Evolutionary conservation across 2,113 vertebrate genomes (phyloP), one percentile per base, ranked within the genome.

Genomic region (Anoplopoma fimbria): DNA sequence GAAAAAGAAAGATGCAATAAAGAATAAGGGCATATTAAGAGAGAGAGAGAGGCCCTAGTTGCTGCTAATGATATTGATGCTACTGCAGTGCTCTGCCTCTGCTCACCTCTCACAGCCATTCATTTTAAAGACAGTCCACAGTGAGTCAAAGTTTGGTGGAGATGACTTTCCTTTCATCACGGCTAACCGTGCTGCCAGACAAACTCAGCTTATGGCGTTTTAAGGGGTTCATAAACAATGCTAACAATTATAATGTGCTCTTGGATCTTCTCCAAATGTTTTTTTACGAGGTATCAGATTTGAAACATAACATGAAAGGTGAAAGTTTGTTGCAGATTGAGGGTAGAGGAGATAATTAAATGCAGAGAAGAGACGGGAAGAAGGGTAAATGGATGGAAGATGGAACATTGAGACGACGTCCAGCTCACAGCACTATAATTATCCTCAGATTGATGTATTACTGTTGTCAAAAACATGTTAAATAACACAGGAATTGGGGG

Each of bases 1-100:
- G 49, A 64, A 33, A 69, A 68, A 60, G 13, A 25, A 72, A 72
- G 17, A 77, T 36, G 45, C 36, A 69, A 53, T 58, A 40, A 58
- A 17, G 31, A 61, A 64, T 36, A 40, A 0, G 70, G 53, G 31
- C 40, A 78, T 33, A 75, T 72, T 63, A 45, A 51, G 68, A 69
- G 70, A 58, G 68, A 69, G 70, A 58, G 47, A 68, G 9, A 25
- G 25, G 53, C n/a, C 49, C 29, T 38, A 25, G 42, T 64, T 83
- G 67, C 76, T 38, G 77, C 49, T 75, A 62, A 71, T 72, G 65
- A 75, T 89, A 91, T 91, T 79, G 88, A 92, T 78, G 88, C 21
- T 25, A 45, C 81, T 89, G 90, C 87, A 80, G 85, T 65, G 71
- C 47, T 81, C 36, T 81, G 74, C 74, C 69, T 67, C 75, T 76